Evolutionary conservation across 2,888 invertebrate genomes (phyloP).

Genomic region (Encarsia formosa): DNA sequence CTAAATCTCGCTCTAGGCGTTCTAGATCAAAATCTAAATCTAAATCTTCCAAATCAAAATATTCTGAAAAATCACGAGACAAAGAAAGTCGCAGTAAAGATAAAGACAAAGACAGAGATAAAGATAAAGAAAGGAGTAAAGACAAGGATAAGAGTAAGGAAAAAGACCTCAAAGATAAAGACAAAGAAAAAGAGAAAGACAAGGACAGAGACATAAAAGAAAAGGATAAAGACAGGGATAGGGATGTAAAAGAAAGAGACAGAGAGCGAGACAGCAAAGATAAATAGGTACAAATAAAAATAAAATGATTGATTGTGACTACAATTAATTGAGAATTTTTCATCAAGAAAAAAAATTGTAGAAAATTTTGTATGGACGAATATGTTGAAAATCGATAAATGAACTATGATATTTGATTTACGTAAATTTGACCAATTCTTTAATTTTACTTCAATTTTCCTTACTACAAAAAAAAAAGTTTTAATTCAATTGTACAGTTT

Average conservation of each 20-base stretch:
- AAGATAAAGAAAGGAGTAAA: slow-evolving; percentile 40
- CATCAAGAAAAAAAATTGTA: slow-evolving; percentile 47
- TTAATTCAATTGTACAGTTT: too few species aligned
- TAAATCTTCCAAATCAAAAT: slow-evolving; percentile 48
- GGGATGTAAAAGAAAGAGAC: slow-evolving; percentile 34
- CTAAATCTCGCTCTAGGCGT: slow-evolving; percentile 46
- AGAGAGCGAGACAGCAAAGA: slow-evolving; percentile 35
- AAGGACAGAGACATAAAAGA: slow-evolving; percentile 37
- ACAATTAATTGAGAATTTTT: slow-evolving; percentile 44
- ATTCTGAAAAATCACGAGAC: slow-evolving; percentile 46
- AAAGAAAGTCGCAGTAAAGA: slow-evolving; percentile 39
- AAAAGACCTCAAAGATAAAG: slow-evolving; percentile 37
- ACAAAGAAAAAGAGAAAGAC: slow-evolving; percentile 35
- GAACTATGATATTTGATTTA: slow-evolving; percentile 42
- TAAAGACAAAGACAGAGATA: slow-evolving; percentile 34
- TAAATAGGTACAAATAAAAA: slow-evolving; percentile 34
- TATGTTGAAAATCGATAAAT: slow-evolving; percentile 35
- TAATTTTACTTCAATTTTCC: too few species aligned
- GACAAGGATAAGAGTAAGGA: slow-evolving; percentile 36
- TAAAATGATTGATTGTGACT: too few species aligned
- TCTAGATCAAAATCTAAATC: slow-evolving; percentile 53
- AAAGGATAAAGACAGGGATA: slow-evolving; percentile 38
- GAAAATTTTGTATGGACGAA: too few species aligned
- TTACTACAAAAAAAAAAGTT: too few species aligned
- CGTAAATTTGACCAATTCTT: too few species aligned